Percentiles rank a stretch among this genome's conserved stretches.
These are phyloP conservation scores for Calephelis virginiensis DNA, from an alignment of 1,140 invertebrate species.

Conservation along the genomic window DNA sequence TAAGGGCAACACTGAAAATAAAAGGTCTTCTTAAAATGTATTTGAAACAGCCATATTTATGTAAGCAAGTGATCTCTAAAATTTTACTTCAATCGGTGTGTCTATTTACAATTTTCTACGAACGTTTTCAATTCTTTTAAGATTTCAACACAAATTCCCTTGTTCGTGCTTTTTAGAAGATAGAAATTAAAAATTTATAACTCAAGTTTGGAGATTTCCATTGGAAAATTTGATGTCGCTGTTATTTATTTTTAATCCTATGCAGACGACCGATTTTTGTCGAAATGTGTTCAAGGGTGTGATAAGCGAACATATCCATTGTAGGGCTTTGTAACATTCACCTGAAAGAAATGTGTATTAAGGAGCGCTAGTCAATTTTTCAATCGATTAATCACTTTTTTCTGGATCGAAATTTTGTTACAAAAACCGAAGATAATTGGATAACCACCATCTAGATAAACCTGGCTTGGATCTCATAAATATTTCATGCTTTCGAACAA, in stretches of 20 bases:
- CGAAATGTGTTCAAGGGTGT: neutral
- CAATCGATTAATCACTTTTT: too few species aligned
- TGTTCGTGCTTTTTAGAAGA: slow-evolving; percentile 38
- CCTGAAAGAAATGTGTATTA: too few species aligned
- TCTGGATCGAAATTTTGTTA: too few species aligned
- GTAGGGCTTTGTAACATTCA: too few species aligned
- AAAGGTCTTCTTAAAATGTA: slow-evolving; percentile 34
- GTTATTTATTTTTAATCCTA: slow-evolving; percentile 49
- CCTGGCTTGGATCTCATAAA: too few species aligned
- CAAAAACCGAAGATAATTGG: too few species aligned
- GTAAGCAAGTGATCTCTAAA: slow-evolving; percentile 49
- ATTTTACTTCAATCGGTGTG: slow-evolving; percentile 45
- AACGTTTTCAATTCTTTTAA: slow-evolving; percentile 35
- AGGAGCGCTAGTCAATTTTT: too few species aligned
- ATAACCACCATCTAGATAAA: too few species aligned
- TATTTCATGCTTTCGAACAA: too few species aligned
- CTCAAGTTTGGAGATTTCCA: slow-evolving; percentile 41
- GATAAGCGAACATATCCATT: neutral
- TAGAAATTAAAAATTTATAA: slow-evolving; percentile 55
- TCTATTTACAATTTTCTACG: slow-evolving; percentile 52
- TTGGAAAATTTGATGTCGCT: slow-evolving; percentile 53
- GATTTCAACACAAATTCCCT: slow-evolving; percentile 14
- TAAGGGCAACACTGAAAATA: neutral
- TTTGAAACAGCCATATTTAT: slow-evolving; percentile 33
- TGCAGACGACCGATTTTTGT: neutral